Percentiles rank a stretch among this genome's conserved stretches.
These are phyloP conservation scores for Dasyornis broadbenti DNA, from an alignment of 2,113 vertebrate species.

Conservation along the genomic window DNA sequence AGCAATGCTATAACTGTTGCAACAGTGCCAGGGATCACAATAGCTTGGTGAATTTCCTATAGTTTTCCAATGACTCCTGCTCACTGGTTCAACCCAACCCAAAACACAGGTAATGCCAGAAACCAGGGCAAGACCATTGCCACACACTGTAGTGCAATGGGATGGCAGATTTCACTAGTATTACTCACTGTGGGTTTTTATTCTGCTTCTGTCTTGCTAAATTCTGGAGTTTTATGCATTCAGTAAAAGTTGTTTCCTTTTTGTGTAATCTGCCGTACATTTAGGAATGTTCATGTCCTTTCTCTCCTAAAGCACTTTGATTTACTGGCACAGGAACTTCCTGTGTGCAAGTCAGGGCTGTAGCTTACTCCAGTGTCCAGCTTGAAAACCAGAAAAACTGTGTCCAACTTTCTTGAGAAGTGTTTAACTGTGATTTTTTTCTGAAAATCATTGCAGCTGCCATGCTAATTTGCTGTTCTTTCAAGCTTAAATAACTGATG, in stretches of 20 bases:
- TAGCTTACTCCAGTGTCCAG: neutral
- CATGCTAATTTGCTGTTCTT: neutral
- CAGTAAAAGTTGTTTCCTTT: neutral
- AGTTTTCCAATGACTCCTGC: neutral
- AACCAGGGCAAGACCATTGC: neutral
- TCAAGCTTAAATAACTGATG: neutral
- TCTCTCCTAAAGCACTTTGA: neutral
- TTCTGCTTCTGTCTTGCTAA: neutral
- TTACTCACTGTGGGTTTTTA: neutral
- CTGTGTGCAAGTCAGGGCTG: neutral
- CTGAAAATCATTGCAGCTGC: neutral
- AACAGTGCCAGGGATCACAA: neutral
- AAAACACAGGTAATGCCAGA: neutral
- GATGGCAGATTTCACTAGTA: neutral
- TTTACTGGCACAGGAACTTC: neutral
- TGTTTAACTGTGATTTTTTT: neutral
- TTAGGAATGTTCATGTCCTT: neutral
- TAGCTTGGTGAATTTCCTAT: neutral
- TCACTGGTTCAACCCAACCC: neutral
- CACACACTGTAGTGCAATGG: neutral
- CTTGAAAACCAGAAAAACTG: neutral
- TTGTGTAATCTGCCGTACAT: neutral
- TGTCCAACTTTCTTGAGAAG: neutral
- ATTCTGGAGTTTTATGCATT: neutral
- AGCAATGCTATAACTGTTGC: neutral